Conservation (phyloP, 1,140 invertebrate species). For the Aricia agestis region DNA sequence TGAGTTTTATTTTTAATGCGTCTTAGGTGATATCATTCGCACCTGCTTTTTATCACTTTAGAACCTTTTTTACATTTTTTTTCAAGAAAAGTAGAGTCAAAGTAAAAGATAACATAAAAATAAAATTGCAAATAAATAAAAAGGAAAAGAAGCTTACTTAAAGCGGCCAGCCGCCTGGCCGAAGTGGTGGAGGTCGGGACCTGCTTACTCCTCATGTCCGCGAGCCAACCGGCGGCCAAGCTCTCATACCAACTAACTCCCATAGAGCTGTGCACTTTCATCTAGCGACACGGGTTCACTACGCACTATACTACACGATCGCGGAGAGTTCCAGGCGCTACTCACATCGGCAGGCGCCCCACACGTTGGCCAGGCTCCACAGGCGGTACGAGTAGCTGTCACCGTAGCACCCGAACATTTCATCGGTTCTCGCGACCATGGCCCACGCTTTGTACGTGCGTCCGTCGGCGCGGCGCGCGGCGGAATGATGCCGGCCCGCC, state of each 20-base stretch:
- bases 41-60: conserved; percentile 40
- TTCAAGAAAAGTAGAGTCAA: neutral
- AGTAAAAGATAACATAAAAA: conserved; percentile 23
- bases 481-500: conserved; percentile 55
- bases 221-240: conserved; percentile 68
- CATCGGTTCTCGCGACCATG: conserved; percentile 81
- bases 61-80: conserved; percentile 20
- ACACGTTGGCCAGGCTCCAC: conserved; percentile 83
- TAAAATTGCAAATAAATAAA: conserved; percentile 64
- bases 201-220: conserved; percentile 75
- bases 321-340: conserved; percentile 47
- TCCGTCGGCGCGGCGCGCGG: conserved; percentile 54
- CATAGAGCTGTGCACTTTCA: conserved; percentile 71
- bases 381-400: conserved; percentile 83
- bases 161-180: conserved; percentile 72
- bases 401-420: conserved; percentile 81
- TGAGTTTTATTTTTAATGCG: conserved; percentile 62
- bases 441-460: conserved; percentile 63
- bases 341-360: conserved; percentile 83
- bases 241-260: conserved; percentile 69
- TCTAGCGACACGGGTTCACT: conserved; percentile 45
- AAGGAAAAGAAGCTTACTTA: conserved; percentile 75
- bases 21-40: conserved; percentile 53
- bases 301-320: conserved; percentile 31
- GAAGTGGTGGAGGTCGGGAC: conserved; percentile 72